Percentiles rank a stretch among this genome's conserved stretches.
Evolutionary conservation across 2,888 invertebrate species (phyloP).

Genomic region (Noctua janthe): DNA sequence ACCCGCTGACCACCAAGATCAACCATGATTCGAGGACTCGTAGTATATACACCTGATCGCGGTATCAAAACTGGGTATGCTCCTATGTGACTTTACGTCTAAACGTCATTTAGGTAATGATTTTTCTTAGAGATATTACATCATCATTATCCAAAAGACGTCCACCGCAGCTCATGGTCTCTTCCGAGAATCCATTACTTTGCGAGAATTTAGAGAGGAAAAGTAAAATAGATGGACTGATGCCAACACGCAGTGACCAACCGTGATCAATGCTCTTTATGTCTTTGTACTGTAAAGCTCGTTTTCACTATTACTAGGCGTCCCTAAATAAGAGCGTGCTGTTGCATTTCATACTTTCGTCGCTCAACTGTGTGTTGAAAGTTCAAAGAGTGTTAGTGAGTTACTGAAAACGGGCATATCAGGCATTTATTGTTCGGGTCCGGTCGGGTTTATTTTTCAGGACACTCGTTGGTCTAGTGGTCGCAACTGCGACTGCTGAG

Average conservation of each 20-base stretch:
- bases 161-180: background rate
- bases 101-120: background rate
- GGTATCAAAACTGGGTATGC: background rate
- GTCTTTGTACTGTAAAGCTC: background rate
- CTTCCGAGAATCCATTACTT: conserved; percentile 8
- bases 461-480: too few species aligned
- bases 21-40: background rate
- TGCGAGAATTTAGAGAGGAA: conserved; percentile 4
- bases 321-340: background rate
- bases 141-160: background rate
- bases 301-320: background rate
- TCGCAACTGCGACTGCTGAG: too few species aligned
- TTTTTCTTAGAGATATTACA: background rate
- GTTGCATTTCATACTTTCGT: background rate
- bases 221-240: conserved; percentile 7
- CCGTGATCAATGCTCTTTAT: conserved; percentile 9
- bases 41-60: background rate
- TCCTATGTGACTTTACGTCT: background rate
- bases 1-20: background rate
- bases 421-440: too few species aligned
- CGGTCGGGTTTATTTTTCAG: too few species aligned
- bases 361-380: background rate
- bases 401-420: background rate
- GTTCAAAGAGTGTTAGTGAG: background rate
- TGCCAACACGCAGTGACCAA: conserved; percentile 19